Conservation (phyloP, 2,797 vertebrate genomes). For the Myiotriccus ornatus region DNA sequence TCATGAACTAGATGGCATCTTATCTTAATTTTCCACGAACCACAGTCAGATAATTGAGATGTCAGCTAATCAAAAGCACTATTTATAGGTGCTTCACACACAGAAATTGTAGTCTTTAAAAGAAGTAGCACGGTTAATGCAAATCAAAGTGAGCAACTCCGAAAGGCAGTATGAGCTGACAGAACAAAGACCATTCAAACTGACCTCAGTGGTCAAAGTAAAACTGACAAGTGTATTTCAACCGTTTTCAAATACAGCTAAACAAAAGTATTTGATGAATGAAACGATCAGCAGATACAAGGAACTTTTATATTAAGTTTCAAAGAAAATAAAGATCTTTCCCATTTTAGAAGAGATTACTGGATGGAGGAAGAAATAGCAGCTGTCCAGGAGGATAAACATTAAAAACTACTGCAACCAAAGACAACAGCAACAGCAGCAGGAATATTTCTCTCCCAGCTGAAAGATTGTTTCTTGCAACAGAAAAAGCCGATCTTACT, state of each 20-base stretch:
- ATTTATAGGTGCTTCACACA: neutral
- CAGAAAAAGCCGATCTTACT: neutral
- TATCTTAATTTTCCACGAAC: neutral
- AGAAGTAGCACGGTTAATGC: neutral
- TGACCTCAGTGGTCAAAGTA: neutral
- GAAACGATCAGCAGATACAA: neutral
- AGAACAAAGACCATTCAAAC: neutral
- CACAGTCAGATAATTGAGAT: neutral
- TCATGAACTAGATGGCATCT: neutral
- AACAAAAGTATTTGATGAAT: neutral
- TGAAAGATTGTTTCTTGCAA: neutral
- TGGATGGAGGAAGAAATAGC: neutral
- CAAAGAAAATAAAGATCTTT: conserved; percentile 3
- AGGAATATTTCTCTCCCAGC: neutral
- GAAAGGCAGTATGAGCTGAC: neutral
- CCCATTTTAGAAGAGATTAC: neutral
- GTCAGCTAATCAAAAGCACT: neutral
- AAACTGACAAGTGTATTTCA: neutral
- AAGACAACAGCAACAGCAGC: neutral
- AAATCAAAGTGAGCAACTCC: neutral
- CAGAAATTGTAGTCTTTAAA: neutral
- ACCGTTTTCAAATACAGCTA: neutral
- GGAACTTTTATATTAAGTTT: neutral
- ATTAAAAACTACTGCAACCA: neutral
- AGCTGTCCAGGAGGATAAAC: neutral